Percentiles rank a stretch among this genome's conserved stretches.
phyloP scores from a whole-genome alignment of 37 sponge, comb jelly and placozoan genomes.

The Oscarella lobularis region DNA sequence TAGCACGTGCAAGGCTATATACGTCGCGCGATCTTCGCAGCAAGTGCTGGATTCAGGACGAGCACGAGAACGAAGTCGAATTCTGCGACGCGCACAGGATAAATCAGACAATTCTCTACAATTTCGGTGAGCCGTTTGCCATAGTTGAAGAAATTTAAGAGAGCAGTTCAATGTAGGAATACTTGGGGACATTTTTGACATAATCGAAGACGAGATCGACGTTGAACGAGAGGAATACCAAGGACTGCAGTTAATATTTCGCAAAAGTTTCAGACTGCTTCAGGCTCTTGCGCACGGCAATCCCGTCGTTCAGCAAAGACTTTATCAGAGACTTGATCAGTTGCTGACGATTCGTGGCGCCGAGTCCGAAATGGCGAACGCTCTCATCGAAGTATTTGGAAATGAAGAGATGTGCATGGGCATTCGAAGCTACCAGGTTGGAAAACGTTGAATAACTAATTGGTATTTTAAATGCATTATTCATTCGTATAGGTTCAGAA shows the following conservation, averaged over 20 bases:
- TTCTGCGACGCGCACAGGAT: slow-evolving; percentile 41
- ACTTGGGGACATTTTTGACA: slow-evolving; percentile 3
- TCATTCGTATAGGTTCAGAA: background rate
- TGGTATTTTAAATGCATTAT: too few species aligned
- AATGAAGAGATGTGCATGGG: slow-evolving; percentile 19
- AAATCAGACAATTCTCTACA: slow-evolving; percentile 69
- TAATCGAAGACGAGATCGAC: slow-evolving; percentile 10
- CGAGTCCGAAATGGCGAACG: slow-evolving; percentile 8
- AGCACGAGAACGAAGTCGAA: too few species aligned
- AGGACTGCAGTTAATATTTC: background rate
- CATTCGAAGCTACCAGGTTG: slow-evolving; percentile 12
- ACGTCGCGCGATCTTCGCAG: too few species aligned
- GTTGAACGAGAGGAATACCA: background rate
- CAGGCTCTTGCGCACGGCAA: slow-evolving; percentile 9
- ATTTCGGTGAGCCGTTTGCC: too few species aligned
- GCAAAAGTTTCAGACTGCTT: slow-evolving; percentile 14
- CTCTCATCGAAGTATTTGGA: slow-evolving; percentile 18
- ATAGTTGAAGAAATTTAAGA: too few species aligned
- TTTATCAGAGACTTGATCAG: slow-evolving; percentile 39
- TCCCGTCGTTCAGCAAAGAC: slow-evolving; percentile 16
- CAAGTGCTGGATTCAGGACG: too few species aligned
- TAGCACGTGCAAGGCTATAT: too few species aligned
- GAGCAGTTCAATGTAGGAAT: too few species aligned
- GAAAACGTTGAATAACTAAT: too few species aligned
- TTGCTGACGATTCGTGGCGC: slow-evolving; percentile 23